Evolutionary conservation across 1,140 invertebrate genomes (phyloP), one percentile per base, ranked within the genome.

Genomic region (Lepidurus apus): DNA sequence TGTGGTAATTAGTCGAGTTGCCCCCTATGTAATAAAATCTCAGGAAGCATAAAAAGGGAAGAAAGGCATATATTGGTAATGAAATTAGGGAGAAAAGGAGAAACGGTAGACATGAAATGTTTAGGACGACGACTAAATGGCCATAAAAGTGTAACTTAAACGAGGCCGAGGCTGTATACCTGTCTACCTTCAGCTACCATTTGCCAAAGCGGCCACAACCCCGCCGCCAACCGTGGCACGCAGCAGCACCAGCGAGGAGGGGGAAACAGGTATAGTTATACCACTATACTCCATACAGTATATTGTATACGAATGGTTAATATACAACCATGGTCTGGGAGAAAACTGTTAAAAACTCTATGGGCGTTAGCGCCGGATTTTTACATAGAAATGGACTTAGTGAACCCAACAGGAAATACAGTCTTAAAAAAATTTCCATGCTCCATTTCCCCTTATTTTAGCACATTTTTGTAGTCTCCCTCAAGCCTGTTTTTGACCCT

Each of bases 121-220:
- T 65, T 65, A 65, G 13, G 53, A 65, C 53, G 53, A 65, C 53
- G 53, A 65, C 53, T 65, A 65, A 65, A 65, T 65, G 53, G 53
- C 53, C 53, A 65, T 65, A 65, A 65, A 65, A 13, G 53, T 65
- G 53, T 65, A 65, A 65, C 53, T 65, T 65, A 65, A 65, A 65
- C 53, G 53, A 65, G 53, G 53, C 53, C 53, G 53, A 65, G 53
- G 53, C 13, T 65, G 53, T 65, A 65, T 65, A 65, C 53, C 53
- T 65, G 53, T 65, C 53, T 65, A 17, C 53, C 53, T 65, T 65
- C 53, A 65, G 53, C 53, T 65, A 65, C 53, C 53, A 65, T 65
- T 65, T 65, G 53, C 53, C 53, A 65, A 65, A 65, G n/a, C 53
- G 53, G 53, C 53, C n/a, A 13, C 17, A 65, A 65, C 53, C 53